phyloP scores from a whole-genome alignment of 2,888 invertebrate genomes.

The Doris montereyensis region DNA sequence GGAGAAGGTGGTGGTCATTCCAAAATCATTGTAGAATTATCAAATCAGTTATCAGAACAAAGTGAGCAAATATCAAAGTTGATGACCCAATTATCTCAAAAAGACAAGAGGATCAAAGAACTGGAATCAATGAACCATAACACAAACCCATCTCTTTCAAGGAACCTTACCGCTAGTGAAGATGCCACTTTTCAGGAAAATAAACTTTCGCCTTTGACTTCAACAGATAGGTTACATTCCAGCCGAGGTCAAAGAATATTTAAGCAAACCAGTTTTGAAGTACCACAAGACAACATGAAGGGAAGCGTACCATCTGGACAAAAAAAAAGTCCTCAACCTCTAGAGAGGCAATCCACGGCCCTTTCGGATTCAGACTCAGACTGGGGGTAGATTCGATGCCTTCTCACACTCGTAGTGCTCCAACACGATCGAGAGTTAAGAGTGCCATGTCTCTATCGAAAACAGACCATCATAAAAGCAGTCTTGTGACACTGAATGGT shows the following conservation, averaged over 20 bases:
- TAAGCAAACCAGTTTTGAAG: not conserved
- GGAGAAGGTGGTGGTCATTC: conserved; percentile 8
- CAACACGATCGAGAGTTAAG: conserved; percentile 28
- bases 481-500: not conserved
- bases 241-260: not conserved
- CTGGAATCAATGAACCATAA: not conserved
- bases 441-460: conserved; percentile 2
- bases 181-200: not conserved
- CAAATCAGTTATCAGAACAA: conserved; percentile 62
- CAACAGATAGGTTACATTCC: not conserved
- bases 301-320: too few species aligned
- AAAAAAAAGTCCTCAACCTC: not conserved
- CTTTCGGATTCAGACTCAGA: conserved; percentile 47
- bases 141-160: not conserved
- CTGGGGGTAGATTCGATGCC: conserved; percentile 35
- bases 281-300: not conserved
- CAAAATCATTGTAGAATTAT: conserved; percentile 62
- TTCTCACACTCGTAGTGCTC: conserved; percentile 36
- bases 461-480: not conserved
- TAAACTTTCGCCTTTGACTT: not conserved
- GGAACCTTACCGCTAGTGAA: not conserved
- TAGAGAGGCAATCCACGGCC: conserved; percentile 33
- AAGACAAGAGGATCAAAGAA: conserved; percentile 50
- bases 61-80: conserved; percentile 53
- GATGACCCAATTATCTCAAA: conserved; percentile 51